Percentiles rank a stretch among this genome's conserved stretches.
Conservation (phyloP, 2,113 vertebrate genomes). For the Zootoca vivipara region DNA sequence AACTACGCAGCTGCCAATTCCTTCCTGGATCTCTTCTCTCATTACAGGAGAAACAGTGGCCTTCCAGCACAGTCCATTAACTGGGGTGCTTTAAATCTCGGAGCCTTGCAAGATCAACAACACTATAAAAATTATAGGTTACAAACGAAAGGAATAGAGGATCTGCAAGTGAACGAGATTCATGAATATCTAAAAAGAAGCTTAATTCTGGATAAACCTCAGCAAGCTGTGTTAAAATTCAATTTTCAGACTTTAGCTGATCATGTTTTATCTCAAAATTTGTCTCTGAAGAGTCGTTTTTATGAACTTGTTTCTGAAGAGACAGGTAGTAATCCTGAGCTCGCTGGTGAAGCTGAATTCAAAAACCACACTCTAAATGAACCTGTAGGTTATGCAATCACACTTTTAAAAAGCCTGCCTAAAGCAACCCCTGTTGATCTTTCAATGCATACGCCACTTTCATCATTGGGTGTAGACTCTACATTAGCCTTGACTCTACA, state of each 20-base stretch:
- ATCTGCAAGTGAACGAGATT: conserved; percentile 78
- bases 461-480: conserved; percentile 83
- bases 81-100: conserved; percentile 87
- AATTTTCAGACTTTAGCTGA: conserved; percentile 73
- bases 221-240: conserved; percentile 82
- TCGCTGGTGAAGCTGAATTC: not conserved
- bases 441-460: conserved; percentile 69
- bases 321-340: conserved; percentile 34
- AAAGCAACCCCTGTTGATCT: conserved; percentile 67
- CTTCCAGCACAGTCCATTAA: conserved; percentile 86
- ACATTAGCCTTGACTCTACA: conserved; percentile 87
- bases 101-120: conserved; percentile 78
- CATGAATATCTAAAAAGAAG: conserved; percentile 76
- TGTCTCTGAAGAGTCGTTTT: conserved; percentile 75
- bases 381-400: conserved; percentile 70
- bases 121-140: conserved; percentile 78
- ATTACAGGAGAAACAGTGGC: conserved; percentile 82
- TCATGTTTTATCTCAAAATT: conserved; percentile 71
- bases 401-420: conserved; percentile 73
- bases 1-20: conserved; percentile 92
- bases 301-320: conserved; percentile 68
- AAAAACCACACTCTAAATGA: conserved; percentile 45
- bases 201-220: conserved; percentile 76
- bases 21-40: conserved; percentile 85
- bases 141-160: conserved; percentile 79